Conservation (phyloP, 2,797 vertebrate species). For the Mormyrus proboscirostris region DNA sequence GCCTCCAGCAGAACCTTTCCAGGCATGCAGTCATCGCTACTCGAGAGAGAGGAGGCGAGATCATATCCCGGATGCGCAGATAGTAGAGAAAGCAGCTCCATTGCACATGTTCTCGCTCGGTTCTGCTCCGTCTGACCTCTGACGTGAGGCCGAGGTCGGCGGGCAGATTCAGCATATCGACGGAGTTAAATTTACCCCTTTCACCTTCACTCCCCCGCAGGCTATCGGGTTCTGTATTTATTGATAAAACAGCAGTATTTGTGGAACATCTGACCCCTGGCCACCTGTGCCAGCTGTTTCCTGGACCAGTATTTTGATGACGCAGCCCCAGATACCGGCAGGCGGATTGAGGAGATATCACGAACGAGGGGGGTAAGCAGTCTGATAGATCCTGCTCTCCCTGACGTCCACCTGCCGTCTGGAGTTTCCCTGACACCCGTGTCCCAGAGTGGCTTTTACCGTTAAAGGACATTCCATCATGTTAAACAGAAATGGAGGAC, state of each 20-base stretch:
- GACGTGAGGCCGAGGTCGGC: slow-evolving; percentile 35
- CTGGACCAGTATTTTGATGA: slow-evolving; percentile 24
- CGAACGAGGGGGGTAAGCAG: neutral
- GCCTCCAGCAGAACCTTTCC: neutral
- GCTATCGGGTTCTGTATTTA: slow-evolving; percentile 51
- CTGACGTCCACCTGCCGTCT: neutral
- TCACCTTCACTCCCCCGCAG: slow-evolving; percentile 37
- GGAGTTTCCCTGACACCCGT: neutral
- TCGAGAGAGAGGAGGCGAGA: neutral
- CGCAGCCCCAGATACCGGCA: neutral
- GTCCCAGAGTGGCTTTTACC: neutral
- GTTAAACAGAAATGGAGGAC: neutral
- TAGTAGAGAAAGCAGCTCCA: slow-evolving; percentile 7
- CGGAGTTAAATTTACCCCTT: slow-evolving; percentile 53
- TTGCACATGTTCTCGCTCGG: slow-evolving; percentile 14
- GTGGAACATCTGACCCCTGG: slow-evolving; percentile 43
- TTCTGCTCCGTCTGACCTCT: slow-evolving; percentile 36
- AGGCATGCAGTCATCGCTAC: neutral
- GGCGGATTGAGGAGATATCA: neutral
- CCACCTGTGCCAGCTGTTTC: slow-evolving; percentile 43
- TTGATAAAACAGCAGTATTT: slow-evolving; percentile 57
- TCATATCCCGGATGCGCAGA: neutral
- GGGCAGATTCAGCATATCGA: slow-evolving; percentile 44
- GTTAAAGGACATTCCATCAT: neutral
- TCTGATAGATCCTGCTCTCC: neutral